Evolutionary conservation across 2,113 vertebrate species (phyloP).

Genomic region (Nothobranchius furzeri): DNA sequence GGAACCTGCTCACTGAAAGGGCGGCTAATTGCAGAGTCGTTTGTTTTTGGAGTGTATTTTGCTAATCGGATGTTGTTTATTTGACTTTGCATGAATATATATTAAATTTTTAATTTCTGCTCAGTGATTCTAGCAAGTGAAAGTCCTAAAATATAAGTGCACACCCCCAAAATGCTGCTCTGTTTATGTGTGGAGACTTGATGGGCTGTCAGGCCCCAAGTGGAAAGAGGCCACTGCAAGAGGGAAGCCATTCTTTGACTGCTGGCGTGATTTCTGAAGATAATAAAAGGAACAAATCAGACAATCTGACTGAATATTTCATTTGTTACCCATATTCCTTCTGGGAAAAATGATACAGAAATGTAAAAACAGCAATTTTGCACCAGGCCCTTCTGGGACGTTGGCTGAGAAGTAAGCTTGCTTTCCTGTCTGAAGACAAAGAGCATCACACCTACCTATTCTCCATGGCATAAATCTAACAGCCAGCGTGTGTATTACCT

Average conservation of each 20-base stretch:
- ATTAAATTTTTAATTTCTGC: conserved; percentile 65
- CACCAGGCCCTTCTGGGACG: conserved; percentile 74
- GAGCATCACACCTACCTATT: conserved; percentile 67
- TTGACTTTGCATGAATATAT: conserved; percentile 19
- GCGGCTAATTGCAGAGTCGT: too few relatives aligned
- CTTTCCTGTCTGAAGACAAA: conserved; percentile 78
- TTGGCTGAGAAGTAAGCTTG: conserved; percentile 60
- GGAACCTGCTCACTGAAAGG: too few relatives aligned
- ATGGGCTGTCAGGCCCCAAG: conserved; percentile 81
- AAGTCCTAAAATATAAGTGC: conserved; percentile 74
- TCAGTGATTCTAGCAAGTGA: conserved; percentile 66
- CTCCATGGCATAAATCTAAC: conserved; percentile 71
- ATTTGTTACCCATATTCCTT: conserved; percentile 88
- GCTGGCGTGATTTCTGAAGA: conserved; percentile 78
- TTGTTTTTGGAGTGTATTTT: too few relatives aligned
- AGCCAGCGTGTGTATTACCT: conserved; percentile 68
- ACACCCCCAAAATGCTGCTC: conserved; percentile 76
- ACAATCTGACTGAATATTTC: conserved; percentile 84
- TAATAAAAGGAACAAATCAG: conserved; percentile 87
- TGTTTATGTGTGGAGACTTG: conserved; percentile 79
- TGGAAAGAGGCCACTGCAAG: conserved; percentile 70
- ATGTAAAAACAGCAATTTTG: conserved; percentile 84
- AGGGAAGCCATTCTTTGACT: conserved; percentile 76
- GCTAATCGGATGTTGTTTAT: conserved; percentile 38
- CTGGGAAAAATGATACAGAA: conserved; percentile 82